Base-by-base conservation (phyloP, 2,888 invertebrate genomes). In the Hirtodrosophila histrioides region DNA sequence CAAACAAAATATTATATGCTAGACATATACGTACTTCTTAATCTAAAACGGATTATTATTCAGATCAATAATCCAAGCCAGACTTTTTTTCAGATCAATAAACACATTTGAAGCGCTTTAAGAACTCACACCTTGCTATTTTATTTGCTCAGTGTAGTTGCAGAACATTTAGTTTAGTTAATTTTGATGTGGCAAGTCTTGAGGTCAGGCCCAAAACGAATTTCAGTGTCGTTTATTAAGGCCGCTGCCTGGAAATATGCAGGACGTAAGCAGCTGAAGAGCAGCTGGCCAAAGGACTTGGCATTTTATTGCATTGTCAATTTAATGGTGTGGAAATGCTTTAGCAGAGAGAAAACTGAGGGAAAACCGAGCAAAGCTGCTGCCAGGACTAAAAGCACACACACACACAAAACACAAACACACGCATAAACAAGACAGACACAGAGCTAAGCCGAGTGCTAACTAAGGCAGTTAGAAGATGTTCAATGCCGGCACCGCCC, bases 301-400 rank as follows among this genome's bases (percentile, higher is more conserved):
- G 67, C 78, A 70, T 85, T 82, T 82, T 82, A 87, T 84, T 86
- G 88, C 86, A 86, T 78, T 84, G 86, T 86, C 86, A 88, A 88
- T 84, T 88, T 88, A 84, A 84, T 84, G 88, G 84, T 86, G 88
- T 86, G 88, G 84, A 88, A 88, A 88, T 88, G 80, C 64, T 63
- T 83, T 83, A 80, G 78, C 84, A 44, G 55, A 69, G 36, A 44
- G 37, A 54, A 56, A 45, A 46, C 49, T 56, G 44, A 62, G 37
- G 41, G 50, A 46, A 54, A 37, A 40, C 8, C 44, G 33, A 56
- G 46, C 48, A 69, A 73, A 69, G 49, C 69, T 58, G 62, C 72
- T 57, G 55, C 53, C 50, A 55, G 63, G 44, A 24, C 41, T 31
- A 35, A 29, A 43, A 63, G 29, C 33, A 53, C 29, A 57, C 17